Evolutionary conservation across 2,888 invertebrate genomes (phyloP).

Genomic region (Cacoxenus indagator): DNA sequence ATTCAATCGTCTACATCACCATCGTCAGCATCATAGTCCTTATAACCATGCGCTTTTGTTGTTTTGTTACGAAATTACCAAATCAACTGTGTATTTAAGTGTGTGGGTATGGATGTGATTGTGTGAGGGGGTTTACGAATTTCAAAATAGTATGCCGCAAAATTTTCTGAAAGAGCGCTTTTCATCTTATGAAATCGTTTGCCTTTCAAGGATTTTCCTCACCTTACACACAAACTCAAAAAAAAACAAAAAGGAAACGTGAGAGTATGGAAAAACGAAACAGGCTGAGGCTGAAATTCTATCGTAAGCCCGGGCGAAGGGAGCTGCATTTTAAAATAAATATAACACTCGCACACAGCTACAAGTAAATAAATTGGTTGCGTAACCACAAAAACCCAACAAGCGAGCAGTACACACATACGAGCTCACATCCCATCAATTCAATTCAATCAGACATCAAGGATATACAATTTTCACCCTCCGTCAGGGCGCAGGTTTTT

Average conservation of each 20-base stretch:
- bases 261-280: constrained; percentile 8
- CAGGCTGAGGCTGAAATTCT: neutral
- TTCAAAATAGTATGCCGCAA: neutral
- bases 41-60: neutral
- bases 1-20: neutral
- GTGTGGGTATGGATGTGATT: neutral
- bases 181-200: constrained; percentile 58
- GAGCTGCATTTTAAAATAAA: constrained; percentile 56
- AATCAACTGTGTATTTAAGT: neutral
- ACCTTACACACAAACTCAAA: constrained; percentile 28
- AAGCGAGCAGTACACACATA: constrained; percentile 31
- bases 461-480: constrained; percentile 58
- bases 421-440: constrained; percentile 49
- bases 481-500: constrained; percentile 23
- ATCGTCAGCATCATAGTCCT: neutral
- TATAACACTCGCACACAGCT: constrained; percentile 38
- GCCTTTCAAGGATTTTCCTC: constrained; percentile 53
- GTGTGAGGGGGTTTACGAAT: too few species aligned
- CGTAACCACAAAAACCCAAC: constrained; percentile 64
- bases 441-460: constrained; percentile 67
- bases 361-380: constrained; percentile 67
- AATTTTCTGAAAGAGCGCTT: constrained; percentile 46
- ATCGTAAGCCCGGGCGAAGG: neutral
- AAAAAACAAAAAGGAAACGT: constrained; percentile 12
- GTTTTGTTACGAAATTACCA: constrained; percentile 1